These are phyloP conservation scores for Bambusicola thoracicus DNA, from an alignment of 2,113 vertebrate genomes.

Conservation along the genomic window DNA sequence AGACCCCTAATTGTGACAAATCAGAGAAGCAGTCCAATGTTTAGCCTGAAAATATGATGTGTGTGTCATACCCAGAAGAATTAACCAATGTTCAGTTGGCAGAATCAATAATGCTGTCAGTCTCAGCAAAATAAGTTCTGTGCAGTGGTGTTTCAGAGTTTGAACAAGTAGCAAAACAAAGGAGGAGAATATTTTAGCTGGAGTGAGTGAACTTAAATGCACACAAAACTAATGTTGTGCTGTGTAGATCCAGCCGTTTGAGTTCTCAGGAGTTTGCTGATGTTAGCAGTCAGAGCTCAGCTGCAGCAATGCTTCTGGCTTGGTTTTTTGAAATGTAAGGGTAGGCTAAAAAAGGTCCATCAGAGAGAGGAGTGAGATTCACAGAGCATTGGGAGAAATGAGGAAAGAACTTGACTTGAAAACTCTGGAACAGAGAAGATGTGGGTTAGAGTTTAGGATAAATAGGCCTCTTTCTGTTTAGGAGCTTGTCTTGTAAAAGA, in stretches of 20 bases:
- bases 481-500: background rate
- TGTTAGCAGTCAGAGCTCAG: background rate
- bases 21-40: background rate
- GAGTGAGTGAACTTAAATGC: background rate
- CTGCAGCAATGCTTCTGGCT: background rate
- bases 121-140: background rate
- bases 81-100: no score
- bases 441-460: background rate
- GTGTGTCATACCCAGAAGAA: background rate
- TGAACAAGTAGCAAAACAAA: background rate
- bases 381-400: background rate
- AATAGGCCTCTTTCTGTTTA: background rate
- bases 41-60: background rate
- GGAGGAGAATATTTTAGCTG: background rate
- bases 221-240: background rate
- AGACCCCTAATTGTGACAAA: background rate
- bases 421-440: background rate
- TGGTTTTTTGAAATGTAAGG: background rate
- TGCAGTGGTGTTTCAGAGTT: background rate
- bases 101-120: background rate
- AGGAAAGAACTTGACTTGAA: background rate
- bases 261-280: background rate
- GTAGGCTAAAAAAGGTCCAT: background rate
- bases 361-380: background rate
- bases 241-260: background rate